Conservation (phyloP, 2,113 vertebrate species). For the Ardeotis arabs region DNA sequence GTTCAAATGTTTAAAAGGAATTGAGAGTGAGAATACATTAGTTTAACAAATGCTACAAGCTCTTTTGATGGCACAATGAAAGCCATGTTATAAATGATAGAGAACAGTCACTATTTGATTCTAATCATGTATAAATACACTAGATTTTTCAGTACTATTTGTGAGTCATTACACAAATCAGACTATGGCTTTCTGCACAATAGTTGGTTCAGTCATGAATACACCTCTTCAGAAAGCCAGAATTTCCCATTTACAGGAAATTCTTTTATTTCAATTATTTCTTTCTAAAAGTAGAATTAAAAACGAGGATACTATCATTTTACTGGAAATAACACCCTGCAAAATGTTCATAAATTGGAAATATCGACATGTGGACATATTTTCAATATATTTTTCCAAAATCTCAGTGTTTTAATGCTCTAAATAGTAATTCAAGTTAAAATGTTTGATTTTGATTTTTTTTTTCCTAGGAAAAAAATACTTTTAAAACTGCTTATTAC, state of each 20-base stretch:
- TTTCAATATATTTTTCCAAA: background rate
- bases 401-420: background rate
- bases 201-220: background rate
- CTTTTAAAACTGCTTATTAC: background rate
- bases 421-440: background rate
- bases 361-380: rapidly evolving
- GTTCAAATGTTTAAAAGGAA: background rate
- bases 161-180: background rate
- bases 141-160: background rate
- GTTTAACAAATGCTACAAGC: background rate
- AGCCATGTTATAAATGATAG: background rate
- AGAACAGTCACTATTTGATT: background rate
- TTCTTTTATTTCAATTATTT: background rate
- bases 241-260: background rate
- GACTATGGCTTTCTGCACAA: background rate
- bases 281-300: background rate
- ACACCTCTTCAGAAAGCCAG: background rate
- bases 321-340: background rate
- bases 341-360: background rate
- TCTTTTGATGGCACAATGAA: background rate
- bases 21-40: background rate
- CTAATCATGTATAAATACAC: background rate
- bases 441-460: background rate
- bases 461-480: background rate
- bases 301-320: background rate